Conservation (phyloP, 2,888 invertebrate genomes). For the Phyllotreta cruciferae region DNA sequence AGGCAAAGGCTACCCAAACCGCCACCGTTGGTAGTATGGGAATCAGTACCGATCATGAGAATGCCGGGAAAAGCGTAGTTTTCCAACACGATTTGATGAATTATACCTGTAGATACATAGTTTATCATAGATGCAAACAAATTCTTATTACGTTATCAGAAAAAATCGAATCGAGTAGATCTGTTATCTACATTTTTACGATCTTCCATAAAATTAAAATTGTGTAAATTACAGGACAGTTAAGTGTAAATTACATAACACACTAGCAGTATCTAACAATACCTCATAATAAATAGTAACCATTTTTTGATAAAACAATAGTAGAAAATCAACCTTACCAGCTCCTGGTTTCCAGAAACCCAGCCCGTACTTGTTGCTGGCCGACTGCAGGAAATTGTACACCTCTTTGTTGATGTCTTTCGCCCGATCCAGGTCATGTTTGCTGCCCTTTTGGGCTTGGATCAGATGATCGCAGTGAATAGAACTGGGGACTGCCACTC, state of each 20-base stretch:
- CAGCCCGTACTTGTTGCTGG: conserved; percentile 97
- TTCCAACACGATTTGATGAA: conserved; percentile 99
- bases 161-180: too few species aligned
- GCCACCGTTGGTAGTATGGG: conserved; percentile 99
- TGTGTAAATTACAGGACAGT: too few species aligned
- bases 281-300: too few species aligned
- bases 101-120: conserved; percentile 72
- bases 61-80: conserved; percentile 99
- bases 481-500: conserved; percentile 97
- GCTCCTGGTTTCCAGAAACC: conserved; percentile 99
- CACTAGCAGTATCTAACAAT: too few species aligned
- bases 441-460: conserved; percentile 93
- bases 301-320: too few species aligned
- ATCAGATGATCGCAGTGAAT: conserved; percentile 99
- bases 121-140: too few species aligned
- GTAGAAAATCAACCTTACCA: conserved; percentile 62
- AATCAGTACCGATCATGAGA: conserved; percentile 99
- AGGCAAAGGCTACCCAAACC: conserved; percentile 98
- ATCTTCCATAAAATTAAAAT: background rate
- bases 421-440: conserved; percentile 88
- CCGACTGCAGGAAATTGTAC: conserved; percentile 91
- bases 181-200: too few species aligned
- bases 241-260: too few species aligned
- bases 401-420: conserved; percentile 92
- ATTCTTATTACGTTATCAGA: too few species aligned